Evolutionary conservation across 2,113 vertebrate genomes (phyloP), one percentile per base, ranked within the genome.

Genomic region (Mus musculus): DNA sequence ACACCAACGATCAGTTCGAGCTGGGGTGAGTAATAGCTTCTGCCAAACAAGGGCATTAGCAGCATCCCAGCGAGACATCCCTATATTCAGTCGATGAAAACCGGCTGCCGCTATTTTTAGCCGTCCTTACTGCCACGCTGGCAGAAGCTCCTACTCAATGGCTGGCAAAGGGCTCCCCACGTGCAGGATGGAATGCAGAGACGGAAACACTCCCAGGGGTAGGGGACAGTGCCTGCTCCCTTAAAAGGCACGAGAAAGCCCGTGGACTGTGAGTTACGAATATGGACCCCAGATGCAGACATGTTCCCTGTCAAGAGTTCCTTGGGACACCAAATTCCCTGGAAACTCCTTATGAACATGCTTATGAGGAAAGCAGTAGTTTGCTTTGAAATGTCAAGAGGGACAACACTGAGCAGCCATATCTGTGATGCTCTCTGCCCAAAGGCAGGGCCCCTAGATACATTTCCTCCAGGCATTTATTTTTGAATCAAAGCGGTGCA

Each of bases 181-280:
- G 96, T 87, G 75, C 88, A 94, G 89, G 56, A 93, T 71, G 22
- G 82, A 94, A 97, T 12, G 75, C 4, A 22, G 84, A 26, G 0
- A 65, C 93, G 94, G 97, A 97, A 82, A 0, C 0, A 1, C 46
- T 59, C 94, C 98, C 98, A 93, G 20, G 39, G 36, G 61, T 0
- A 19, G 81, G 49, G 30, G 28, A 39, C 0, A 9, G 42, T 3
- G 16, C 0, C 8, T 10, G 49, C 85, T 97, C 91, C 98, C 98
- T 97, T 98, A 98, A 93, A 98, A 98, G 98, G 98, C 97, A 76
- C 0, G 16, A 88, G 97, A 96, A 88, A 92, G 56, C 46, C 39
- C 5, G 22, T 19, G 9, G 6, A 16, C 17, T 12, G 0, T 2
- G 0, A 73, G 69, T 1, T 36, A 33, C 3, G 28, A 14, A 46